Conservation (phyloP, 2,888 invertebrate genomes). For the Cantharis rustica region DNA sequence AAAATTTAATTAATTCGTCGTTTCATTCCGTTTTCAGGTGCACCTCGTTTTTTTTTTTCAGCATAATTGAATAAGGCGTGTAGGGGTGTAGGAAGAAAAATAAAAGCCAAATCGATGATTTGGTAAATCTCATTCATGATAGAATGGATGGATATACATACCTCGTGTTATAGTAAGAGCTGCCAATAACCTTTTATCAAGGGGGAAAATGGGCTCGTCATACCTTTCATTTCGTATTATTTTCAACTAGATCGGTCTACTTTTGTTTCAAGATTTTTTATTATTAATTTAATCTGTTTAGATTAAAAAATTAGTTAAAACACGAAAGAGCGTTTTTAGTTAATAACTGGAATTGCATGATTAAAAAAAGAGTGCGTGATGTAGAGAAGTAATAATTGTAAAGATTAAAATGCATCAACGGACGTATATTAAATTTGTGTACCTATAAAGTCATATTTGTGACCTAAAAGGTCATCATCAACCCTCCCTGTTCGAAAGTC, state of each 20-base stretch:
- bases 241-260: neutral
- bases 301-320: neutral
- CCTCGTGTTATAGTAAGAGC: constrained; percentile 36
- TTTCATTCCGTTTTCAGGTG: neutral
- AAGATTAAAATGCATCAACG: neutral
- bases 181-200: constrained; percentile 41
- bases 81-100: neutral
- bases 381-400: neutral
- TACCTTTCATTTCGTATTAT: neutral
- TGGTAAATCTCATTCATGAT: constrained; percentile 24
- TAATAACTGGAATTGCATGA: neutral
- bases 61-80: neutral
- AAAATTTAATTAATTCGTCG: neutral
- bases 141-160: constrained; percentile 33
- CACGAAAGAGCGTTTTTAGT: neutral
- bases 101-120: neutral
- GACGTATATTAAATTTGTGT: neutral
- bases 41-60: neutral
- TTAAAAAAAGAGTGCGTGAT: neutral
- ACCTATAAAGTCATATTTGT: neutral
- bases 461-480: constrained; percentile 11
- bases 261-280: neutral
- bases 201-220: constrained; percentile 8
- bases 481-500: constrained; percentile 12
- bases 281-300: neutral